A percentile compares a stretch with the other conserved stretches of the same genome.
phyloP scores from a whole-genome alignment of 2,888 invertebrate genomes.

The Slavum lentiscoides region DNA sequence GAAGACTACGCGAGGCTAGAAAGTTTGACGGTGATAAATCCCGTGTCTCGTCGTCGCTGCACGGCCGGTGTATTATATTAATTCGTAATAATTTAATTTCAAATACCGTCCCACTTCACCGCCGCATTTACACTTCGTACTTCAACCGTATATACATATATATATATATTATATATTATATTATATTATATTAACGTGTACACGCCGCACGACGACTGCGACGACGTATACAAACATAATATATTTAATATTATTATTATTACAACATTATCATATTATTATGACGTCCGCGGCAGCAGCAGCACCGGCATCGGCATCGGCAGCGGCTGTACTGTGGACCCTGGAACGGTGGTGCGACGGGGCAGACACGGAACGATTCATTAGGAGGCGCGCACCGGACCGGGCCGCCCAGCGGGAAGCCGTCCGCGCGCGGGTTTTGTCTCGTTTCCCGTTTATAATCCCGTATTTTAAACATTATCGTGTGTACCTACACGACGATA shows the following conservation, averaged over 20 bases:
- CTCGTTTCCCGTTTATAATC: constrained; percentile 5
- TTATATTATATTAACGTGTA: no score
- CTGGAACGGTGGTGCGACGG: no score
- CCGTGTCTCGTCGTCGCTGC: constrained; percentile 4
- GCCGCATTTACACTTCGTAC: not conserved
- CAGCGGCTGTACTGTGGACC: no score
- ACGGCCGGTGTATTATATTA: constrained; percentile 7
- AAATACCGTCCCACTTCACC: not conserved
- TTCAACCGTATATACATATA: not conserved
- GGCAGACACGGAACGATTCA: constrained; percentile 19
- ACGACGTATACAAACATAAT: not conserved
- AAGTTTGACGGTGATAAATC: constrained; percentile 33
- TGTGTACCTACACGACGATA: not conserved
- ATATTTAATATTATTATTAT: not conserved
- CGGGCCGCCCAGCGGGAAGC: constrained; percentile 23
- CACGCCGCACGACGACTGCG: not conserved
- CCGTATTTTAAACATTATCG: constrained; percentile 25
- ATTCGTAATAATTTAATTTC: constrained; percentile 32
- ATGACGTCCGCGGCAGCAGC: not conserved
- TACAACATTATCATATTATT: constrained; percentile 37
- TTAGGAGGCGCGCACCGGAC: constrained; percentile 25
- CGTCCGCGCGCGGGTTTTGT: constrained; percentile 44
- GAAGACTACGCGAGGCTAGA: not conserved
- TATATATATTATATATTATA: not conserved
- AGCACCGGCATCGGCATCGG: not conserved